These are phyloP conservation scores for Nephotettix cincticeps DNA, from an alignment of 1,140 invertebrate species.

Conservation along the genomic window DNA sequence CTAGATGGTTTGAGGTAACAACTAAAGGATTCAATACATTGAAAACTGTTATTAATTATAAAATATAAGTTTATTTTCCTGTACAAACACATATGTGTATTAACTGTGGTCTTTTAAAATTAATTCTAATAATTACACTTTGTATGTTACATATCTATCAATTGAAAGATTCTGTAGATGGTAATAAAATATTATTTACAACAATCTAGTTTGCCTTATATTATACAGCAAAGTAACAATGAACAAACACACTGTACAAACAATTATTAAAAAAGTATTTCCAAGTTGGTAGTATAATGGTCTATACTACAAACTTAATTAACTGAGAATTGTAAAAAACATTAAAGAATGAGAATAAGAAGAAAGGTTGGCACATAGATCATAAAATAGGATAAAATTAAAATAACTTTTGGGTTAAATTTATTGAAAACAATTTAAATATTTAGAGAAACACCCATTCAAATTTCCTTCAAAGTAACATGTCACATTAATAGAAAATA, in stretches of 20 bases:
- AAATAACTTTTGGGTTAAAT: too few relatives aligned
- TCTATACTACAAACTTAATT: too few relatives aligned
- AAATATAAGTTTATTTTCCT: conserved; percentile 15
- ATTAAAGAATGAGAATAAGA: too few relatives aligned
- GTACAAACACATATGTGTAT: conserved; percentile 21
- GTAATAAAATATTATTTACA: conserved; percentile 23
- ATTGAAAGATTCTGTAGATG: conserved; percentile 19
- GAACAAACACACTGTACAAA: conserved; percentile 21
- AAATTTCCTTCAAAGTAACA: too few relatives aligned
- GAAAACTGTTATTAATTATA: not conserved
- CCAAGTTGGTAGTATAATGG: too few relatives aligned
- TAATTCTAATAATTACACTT: conserved; percentile 21
- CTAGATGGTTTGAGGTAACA: too few relatives aligned
- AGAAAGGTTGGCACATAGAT: too few relatives aligned
- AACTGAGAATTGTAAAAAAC: too few relatives aligned
- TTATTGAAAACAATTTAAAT: too few relatives aligned
- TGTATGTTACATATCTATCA: conserved; percentile 16
- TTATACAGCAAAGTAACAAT: conserved; percentile 17
- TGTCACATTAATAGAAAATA: not conserved
- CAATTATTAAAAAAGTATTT: not conserved
- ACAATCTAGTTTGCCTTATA: conserved; percentile 4
- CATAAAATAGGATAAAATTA: too few relatives aligned
- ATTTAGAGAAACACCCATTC: too few relatives aligned
- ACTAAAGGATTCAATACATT: too few relatives aligned
- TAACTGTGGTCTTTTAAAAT: conserved; percentile 21